A percentile compares a stretch with the other conserved stretches of the same genome.
Conservation (phyloP, 2,888 invertebrate species). For the Coleophora flavipennella region DNA sequence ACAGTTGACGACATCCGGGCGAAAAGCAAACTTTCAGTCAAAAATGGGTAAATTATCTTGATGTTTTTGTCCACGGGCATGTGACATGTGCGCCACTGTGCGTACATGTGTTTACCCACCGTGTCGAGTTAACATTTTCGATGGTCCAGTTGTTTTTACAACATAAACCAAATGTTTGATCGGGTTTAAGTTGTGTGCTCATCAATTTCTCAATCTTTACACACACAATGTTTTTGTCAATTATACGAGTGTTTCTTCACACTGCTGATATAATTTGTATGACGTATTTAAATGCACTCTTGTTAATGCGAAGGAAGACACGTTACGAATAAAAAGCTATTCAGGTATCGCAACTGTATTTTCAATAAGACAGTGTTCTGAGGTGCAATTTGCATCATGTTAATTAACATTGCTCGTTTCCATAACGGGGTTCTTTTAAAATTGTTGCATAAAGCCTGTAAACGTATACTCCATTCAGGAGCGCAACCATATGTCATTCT, state of each 20-base stretch:
- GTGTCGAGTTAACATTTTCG: slow-evolving; percentile 6
- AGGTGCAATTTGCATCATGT: slow-evolving; percentile 22
- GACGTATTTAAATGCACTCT: not conserved
- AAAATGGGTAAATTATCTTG: slow-evolving; percentile 28
- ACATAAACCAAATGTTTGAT: slow-evolving; percentile 8
- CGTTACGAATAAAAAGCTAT: slow-evolving; percentile 14
- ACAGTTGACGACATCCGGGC: slow-evolving; percentile 52
- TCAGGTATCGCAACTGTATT: slow-evolving; percentile 17
- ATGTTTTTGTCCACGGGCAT: slow-evolving; percentile 27
- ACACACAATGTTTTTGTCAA: slow-evolving; percentile 5
- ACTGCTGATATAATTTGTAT: not conserved
- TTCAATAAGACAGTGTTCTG: slow-evolving; percentile 26
- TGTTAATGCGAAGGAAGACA: slow-evolving; percentile 11
- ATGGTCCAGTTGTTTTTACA: slow-evolving; percentile 6
- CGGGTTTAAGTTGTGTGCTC: slow-evolving; percentile 7
- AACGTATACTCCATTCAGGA: slow-evolving; percentile 11
- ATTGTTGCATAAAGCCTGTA: slow-evolving; percentile 14
- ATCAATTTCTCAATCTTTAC: slow-evolving; percentile 10
- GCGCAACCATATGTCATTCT: slow-evolving; percentile 17
- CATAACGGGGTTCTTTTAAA: slow-evolving; percentile 18
- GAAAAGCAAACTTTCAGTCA: slow-evolving; percentile 33
- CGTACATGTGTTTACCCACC: slow-evolving; percentile 24
- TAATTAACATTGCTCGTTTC: slow-evolving; percentile 20
- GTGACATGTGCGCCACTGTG: slow-evolving; percentile 36
- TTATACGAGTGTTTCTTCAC: not conserved